phyloP scores from a whole-genome alignment of 2,888 invertebrate species.

The Philopedon plagiatum region DNA sequence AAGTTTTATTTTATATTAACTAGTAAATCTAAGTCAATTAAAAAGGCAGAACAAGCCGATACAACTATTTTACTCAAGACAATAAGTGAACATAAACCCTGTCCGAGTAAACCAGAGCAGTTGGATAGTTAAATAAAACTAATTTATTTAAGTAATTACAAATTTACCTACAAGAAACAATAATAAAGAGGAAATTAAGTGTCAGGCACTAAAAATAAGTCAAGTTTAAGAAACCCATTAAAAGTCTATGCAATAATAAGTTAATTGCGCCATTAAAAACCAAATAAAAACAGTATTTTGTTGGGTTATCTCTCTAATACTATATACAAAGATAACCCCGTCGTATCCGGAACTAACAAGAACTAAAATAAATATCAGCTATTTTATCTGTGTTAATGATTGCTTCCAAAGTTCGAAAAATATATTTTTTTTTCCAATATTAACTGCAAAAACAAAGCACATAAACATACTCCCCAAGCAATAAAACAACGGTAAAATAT shows the following conservation, averaged over 20 bases:
- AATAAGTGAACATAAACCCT: too few species aligned
- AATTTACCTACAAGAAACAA: too few species aligned
- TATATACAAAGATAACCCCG: neutral
- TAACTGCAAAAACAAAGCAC: conserved; percentile 9
- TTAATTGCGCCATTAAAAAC: conserved; percentile 18
- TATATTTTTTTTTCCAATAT: conserved; percentile 3
- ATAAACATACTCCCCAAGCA: neutral
- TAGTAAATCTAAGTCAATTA: too few species aligned
- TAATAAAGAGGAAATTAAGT: neutral
- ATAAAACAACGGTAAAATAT: conserved; percentile 26
- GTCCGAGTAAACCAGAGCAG: too few species aligned
- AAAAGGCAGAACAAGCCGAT: too few species aligned
- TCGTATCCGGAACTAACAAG: neutral
- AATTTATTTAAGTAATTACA: too few species aligned
- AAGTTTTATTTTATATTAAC: too few species aligned
- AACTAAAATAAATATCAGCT: neutral
- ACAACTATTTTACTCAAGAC: too few species aligned
- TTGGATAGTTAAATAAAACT: too few species aligned
- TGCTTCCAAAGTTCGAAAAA: neutral
- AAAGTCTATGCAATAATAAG: conserved; percentile 6
- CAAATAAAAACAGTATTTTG: neutral
- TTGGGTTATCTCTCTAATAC: neutral
- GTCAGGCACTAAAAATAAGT: neutral
- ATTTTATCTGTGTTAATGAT: neutral
- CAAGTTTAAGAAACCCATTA: conserved; percentile 21